phyloP scores from a whole-genome alignment of 2,113 vertebrate genomes.

The Chionodraco myersi region DNA sequence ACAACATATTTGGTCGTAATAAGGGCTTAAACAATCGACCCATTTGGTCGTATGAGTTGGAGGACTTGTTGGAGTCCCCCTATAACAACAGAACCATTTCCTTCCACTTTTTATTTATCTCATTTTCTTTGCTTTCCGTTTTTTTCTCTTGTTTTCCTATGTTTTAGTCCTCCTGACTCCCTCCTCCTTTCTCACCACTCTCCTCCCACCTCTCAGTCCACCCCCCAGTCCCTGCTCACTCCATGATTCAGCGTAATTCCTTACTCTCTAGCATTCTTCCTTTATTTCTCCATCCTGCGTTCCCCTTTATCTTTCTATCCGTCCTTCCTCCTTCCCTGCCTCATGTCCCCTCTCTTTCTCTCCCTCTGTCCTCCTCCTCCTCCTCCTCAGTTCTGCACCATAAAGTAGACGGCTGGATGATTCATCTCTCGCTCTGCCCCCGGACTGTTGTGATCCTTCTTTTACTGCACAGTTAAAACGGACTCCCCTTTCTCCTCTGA shows the following conservation, averaged over 20 bases:
- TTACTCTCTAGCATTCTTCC: slow-evolving; percentile 17
- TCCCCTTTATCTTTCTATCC: no score
- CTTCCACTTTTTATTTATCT: background rate
- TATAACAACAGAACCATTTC: background rate
- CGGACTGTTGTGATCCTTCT: slow-evolving; percentile 67
- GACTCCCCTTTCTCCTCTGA: slow-evolving; percentile 32
- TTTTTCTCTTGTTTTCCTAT: background rate
- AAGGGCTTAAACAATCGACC: no score
- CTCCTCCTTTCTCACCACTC: background rate
- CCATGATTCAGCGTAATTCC: slow-evolving; percentile 24
- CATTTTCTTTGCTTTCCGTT: background rate
- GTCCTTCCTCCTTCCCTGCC: no score
- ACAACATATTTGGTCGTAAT: no score
- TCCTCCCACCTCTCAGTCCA: background rate
- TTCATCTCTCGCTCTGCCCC: slow-evolving; percentile 56
- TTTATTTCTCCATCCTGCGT: slow-evolving; percentile 26
- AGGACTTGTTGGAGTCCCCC: background rate
- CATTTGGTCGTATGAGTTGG: no score
- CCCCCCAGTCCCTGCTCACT: background rate
- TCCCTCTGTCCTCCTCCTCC: slow-evolving; percentile 48
- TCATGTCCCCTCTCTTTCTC: background rate
- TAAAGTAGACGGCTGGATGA: slow-evolving; percentile 63
- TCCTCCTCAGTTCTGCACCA: slow-evolving; percentile 61
- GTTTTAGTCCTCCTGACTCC: slow-evolving; percentile 8
- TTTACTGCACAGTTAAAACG: slow-evolving; percentile 59